Evolutionary conservation across 2,888 invertebrate species (phyloP), one percentile per base, ranked within the genome.

Genomic region (Heliconius hortense): DNA sequence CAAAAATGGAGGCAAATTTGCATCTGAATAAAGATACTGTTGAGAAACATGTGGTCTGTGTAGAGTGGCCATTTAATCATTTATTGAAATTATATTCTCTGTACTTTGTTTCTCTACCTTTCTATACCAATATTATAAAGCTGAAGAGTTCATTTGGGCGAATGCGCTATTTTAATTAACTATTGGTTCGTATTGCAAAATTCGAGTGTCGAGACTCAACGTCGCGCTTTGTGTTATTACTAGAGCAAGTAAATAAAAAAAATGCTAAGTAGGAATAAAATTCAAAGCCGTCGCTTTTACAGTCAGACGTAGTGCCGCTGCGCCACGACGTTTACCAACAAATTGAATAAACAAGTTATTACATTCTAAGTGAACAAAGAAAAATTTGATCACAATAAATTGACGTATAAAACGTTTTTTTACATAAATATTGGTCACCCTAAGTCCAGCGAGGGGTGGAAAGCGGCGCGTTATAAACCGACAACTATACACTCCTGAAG

Each of bases 1-100:
- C 87, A 87, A 88, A 89, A 78, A 82, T 80, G 79, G 78, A 39
- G 56, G 77, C 56, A 82, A 86, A 91, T 91, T 90, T 90, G 82
- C 90, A 91, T 90, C 87, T 84, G 90, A 90, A 91, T 90, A 72
- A 76, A 77, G 59, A 68, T 64, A 70, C 70, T 67, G 79, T 66
- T 75, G 70, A 39, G 64, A 72, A 75, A 75, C 80, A 77, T 79
- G 74, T 79, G 80, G 73, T 74, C 63, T 59, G 26, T 7, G 39
- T 71, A 71, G 75, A 53, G 63, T 69, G 53, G 56, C 75, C 56
- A 75, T 31, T n/a, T 11, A 5, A 1, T 28, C 28, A 68, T 28
- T 53, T 21, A 68, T 53, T 2, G 26, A n/a, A 59, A n/a, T 24
- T 4, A 56, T n/a, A 21, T 53, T 53, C 53, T 53, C 4, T 43